phyloP scores from a whole-genome alignment of 2,113 vertebrate species.

The Syngnathus floridae region DNA sequence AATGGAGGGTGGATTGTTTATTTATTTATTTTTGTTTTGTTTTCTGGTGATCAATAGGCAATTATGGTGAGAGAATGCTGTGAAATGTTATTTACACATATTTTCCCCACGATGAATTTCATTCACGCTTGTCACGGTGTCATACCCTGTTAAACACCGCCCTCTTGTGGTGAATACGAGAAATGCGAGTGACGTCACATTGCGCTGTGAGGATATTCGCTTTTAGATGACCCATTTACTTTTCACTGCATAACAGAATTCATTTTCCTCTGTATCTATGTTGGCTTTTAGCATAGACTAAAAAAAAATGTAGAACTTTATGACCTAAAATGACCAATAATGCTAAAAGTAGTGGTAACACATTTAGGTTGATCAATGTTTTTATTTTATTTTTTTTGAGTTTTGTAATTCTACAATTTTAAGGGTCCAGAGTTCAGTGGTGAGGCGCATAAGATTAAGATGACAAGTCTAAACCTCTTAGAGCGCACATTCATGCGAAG shows the following conservation, averaged over 20 bases:
- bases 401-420: not conserved
- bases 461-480: conserved; percentile 5
- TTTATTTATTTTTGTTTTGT: not conserved
- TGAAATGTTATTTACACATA: not conserved
- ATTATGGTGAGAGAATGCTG: conserved; percentile 1
- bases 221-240: too few relatives aligned
- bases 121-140: too few relatives aligned
- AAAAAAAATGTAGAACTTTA: not conserved
- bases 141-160: conserved; percentile 31
- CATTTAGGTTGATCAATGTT: not conserved
- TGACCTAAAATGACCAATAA: not conserved
- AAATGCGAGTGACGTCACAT: conserved; percentile 12
- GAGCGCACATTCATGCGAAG: not conserved
- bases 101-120: not conserved
- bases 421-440: not conserved
- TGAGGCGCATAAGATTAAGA: not conserved
- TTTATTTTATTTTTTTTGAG: not conserved
- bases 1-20: not conserved
- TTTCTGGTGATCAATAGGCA: conserved; percentile 5
- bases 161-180: conserved; percentile 34
- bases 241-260: not conserved
- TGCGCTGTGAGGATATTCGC: not conserved
- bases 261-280: not conserved
- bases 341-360: not conserved
- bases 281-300: not conserved